These are phyloP conservation scores for Seriola rivoliana DNA, from an alignment of 2,113 vertebrate genomes.

Conservation along the genomic window DNA sequence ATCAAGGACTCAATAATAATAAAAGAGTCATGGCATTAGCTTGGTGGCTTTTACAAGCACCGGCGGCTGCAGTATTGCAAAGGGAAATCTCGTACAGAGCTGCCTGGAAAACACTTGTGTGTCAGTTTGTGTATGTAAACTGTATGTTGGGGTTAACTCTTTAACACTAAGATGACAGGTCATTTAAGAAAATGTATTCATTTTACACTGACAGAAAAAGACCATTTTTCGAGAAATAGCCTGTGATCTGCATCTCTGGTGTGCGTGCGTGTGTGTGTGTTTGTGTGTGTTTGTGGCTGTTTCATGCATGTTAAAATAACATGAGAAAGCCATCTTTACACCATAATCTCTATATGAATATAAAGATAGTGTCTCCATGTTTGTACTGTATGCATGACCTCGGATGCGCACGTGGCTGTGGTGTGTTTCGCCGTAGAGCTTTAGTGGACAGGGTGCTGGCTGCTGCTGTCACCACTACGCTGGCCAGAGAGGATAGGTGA, in stretches of 20 bases:
- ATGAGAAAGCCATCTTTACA: background rate
- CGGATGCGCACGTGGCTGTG: background rate
- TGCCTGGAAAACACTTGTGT: background rate
- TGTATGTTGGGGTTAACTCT: background rate
- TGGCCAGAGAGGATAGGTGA: slow-evolving; percentile 57
- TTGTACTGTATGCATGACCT: slow-evolving; percentile 19
- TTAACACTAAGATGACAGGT: background rate
- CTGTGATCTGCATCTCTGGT: background rate
- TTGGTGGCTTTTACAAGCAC: slow-evolving; percentile 26
- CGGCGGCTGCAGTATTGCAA: slow-evolving; percentile 5
- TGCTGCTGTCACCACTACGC: slow-evolving; percentile 61
- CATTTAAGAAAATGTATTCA: background rate
- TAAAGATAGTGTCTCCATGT: background rate
- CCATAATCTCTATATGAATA: background rate
- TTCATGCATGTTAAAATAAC: background rate
- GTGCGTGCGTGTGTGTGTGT: background rate
- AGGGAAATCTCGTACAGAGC: slow-evolving; percentile 15
- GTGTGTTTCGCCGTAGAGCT: slow-evolving; percentile 14
- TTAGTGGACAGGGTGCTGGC: slow-evolving; percentile 33
- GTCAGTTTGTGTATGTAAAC: background rate
- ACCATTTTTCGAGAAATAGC: background rate
- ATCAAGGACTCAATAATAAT: slow-evolving; percentile 15
- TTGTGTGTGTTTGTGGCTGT: background rate
- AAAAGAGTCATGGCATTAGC: slow-evolving; percentile 30
- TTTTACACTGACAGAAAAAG: too few relatives aligned